Evolutionary conservation across 2,888 invertebrate species (phyloP), one percentile per base, ranked within the genome.

Genomic region (Melolontha melolontha): DNA sequence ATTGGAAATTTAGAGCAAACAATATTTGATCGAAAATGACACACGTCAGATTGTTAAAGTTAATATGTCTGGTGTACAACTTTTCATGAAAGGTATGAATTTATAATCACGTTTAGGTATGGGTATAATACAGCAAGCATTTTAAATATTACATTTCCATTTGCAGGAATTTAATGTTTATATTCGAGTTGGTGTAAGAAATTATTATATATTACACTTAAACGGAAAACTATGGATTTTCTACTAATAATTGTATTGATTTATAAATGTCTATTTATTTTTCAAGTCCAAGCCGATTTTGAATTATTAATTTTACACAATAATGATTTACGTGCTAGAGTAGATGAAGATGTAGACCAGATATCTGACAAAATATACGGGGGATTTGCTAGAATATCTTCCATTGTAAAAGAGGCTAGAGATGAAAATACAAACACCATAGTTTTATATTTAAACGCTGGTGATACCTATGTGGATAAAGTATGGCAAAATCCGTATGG

Each of bases 391-490:
- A 88, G 96, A 73, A 88, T 92, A 1, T 90, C 91, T 5, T 85
- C 85, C 44, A 77, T 85, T 27, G 86, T 93, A 2, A 87, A 90
- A 44, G 85, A 89, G 76, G 90, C 88, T 11, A 85, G 91, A 42
- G 80, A 83, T 1, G 84, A 86, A 17, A 88, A 87, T 40, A 88
- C 86, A 0, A 88, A 90, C 0, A 5, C 10, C 8, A 8, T 10
- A 10, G 91, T 92, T 0, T 79, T 97, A 5, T 95, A 94, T 78
- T 85, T 97, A n/a, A 95, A 96, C 79, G 97, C 95, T 0, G 97
- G 97, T 0, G 97, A 97, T 81, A 94, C 94, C 0, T 97, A 92
- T 81, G 94, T 94, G 1, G 97, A 97, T 0, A 93, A 95, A 0
- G 86, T 92, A 0, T 96, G 94, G 92, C 97, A 92, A 84, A 90